Evolutionary conservation across 2,113 vertebrate genomes (phyloP).

Genomic region (Orientallactaga bullata): DNA sequence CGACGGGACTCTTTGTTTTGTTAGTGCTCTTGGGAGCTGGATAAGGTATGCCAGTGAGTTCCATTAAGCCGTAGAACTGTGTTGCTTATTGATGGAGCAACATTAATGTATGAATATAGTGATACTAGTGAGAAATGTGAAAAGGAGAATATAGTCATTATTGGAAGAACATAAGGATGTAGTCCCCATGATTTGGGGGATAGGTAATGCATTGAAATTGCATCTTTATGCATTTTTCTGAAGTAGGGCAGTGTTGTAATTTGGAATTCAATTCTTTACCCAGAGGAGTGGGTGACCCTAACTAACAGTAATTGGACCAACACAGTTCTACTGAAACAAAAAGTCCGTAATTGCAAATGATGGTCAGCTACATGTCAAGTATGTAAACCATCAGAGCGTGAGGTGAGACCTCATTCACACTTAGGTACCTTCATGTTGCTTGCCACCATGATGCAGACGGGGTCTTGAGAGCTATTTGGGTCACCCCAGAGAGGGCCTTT

Average conservation of each 20-base stretch:
- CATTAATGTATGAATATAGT: background rate
- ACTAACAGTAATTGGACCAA: background rate
- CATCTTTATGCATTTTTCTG: constrained; percentile 27
- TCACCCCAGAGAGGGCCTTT: background rate
- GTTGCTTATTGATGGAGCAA: background rate
- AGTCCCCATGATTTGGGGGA: too few relatives aligned
- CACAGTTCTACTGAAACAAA: background rate
- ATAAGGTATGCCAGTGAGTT: background rate
- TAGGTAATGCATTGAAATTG: background rate
- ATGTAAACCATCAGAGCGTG: background rate
- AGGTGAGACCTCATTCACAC: background rate
- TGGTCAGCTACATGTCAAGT: background rate
- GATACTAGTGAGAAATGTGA: background rate
- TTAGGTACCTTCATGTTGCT: background rate
- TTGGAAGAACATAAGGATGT: background rate
- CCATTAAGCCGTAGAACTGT: background rate
- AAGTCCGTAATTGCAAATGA: background rate
- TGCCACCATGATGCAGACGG: background rate
- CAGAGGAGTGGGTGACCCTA: background rate
- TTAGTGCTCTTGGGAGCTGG: background rate
- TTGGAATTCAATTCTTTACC: background rate
- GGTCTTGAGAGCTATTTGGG: background rate
- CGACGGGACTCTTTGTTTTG: background rate
- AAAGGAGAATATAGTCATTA: background rate
- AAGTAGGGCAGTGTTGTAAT: background rate